Evolutionary conservation across 2,113 vertebrate genomes (phyloP), one percentile per base, ranked within the genome.

Genomic region (Scolopax mira): DNA sequence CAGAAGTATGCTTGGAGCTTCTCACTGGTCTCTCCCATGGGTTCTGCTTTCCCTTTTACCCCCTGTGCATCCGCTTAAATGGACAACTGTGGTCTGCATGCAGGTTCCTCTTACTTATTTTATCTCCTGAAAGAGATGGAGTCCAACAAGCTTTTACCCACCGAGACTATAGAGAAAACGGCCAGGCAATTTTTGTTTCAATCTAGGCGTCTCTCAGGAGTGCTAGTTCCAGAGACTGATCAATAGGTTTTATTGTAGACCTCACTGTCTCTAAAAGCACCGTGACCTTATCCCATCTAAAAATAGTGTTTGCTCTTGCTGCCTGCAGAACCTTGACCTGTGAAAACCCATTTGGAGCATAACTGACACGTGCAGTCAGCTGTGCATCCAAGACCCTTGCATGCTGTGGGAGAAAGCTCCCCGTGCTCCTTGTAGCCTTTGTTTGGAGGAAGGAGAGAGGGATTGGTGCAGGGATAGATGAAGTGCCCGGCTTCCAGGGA

Each of bases 191-290:
- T 98, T 98, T 98, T 98, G 97, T 98, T 98, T 98, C 98, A 98
- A 96, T 98, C 97, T 97, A 91, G 44, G 86, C 71, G 88, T 98
- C 98, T 98, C 98, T 98, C 96, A 42, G 95, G 98, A 98, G 98
- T 41, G 33, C 93, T 96, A 96, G 98, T 98, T 98, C 97, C 98
- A 98, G 97, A 98, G 97, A 84, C 97, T 98, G 98, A 98, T 98
- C 98, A 98, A 98, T 98, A 98, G 98, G 98, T 98, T 98, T 98
- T 98, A 98, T 98, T 98, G 98, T 98, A 98, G 97, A 98, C 97
- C 97, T 98, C 96, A 97, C 97, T 98, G 98, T 98, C 98, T 98
- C 97, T 98, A 98, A 98, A 98, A 98, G 98, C 98, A 95, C 79
- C 70, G 95, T 98, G 98, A 98, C 98, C 98, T 98, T 98, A 98